Evolutionary conservation across 2,888 invertebrate species (phyloP).

Genomic region (Tricholauxania praeusta): DNA sequence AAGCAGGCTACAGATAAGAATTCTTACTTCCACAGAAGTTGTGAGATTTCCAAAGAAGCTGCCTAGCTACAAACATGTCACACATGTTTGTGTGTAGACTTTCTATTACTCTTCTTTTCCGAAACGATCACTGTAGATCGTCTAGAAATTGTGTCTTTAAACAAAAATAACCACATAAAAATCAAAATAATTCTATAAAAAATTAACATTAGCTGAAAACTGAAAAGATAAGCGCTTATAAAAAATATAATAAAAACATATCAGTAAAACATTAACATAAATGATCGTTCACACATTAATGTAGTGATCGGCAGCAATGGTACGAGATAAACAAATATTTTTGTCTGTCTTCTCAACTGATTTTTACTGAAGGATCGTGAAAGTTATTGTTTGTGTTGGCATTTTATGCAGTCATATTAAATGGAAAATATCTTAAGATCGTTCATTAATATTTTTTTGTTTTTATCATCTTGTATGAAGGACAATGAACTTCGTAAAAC

Average conservation of each 20-base stretch:
- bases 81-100: neutral
- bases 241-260: constrained; percentile 31
- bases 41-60: neutral
- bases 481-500: constrained; percentile 19
- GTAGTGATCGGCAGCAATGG: constrained; percentile 13
- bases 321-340: constrained; percentile 23
- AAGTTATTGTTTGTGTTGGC: constrained; percentile 10
- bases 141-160: neutral
- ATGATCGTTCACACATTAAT: neutral
- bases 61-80: constrained; percentile 2
- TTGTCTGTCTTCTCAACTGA: neutral
- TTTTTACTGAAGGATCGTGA: constrained; percentile 25
- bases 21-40: too few species aligned
- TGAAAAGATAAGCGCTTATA: constrained; percentile 39
- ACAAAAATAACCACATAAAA: neutral
- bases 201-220: too few species aligned
- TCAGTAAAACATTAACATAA: constrained; percentile 16
- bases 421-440: constrained; percentile 25
- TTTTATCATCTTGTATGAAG: neutral
- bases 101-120: neutral
- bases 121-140: constrained; percentile 16
- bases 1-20: neutral
- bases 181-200: too few species aligned
- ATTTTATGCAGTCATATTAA: neutral
- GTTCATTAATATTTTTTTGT: constrained; percentile 23